These are phyloP conservation scores for Bombus pyrosoma DNA, from an alignment of 1,140 invertebrate genomes.

Conservation along the genomic window DNA sequence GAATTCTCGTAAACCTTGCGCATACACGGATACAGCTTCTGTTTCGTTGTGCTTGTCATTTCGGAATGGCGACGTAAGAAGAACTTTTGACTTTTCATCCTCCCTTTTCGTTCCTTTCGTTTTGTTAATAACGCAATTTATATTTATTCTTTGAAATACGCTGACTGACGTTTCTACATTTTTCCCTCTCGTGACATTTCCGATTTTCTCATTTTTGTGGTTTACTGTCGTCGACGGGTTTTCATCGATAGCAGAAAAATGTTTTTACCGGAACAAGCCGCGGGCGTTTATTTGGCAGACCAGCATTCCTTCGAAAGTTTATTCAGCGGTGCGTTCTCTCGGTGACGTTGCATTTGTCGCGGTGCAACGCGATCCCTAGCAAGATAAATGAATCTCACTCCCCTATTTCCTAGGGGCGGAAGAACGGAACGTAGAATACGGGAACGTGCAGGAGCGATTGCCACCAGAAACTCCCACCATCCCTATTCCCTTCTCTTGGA, in stretches of 20 bases:
- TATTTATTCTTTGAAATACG: slow-evolving; percentile 20
- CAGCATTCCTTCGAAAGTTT: slow-evolving; percentile 50
- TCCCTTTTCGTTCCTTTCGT: neutral
- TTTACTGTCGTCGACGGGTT: slow-evolving; percentile 22
- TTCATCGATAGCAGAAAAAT: slow-evolving; percentile 54
- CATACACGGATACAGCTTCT: neutral
- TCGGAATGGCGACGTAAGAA: neutral
- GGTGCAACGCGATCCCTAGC: slow-evolving; percentile 68
- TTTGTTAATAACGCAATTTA: slow-evolving; percentile 9
- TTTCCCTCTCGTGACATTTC: neutral
- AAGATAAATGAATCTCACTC: slow-evolving; percentile 71
- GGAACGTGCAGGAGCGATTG: neutral
- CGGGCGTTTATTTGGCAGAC: slow-evolving; percentile 48
- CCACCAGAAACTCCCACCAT: slow-evolving; percentile 22
- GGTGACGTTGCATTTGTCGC: slow-evolving; percentile 69
- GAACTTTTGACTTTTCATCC: slow-evolving; percentile 10
- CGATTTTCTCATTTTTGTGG: slow-evolving; percentile 43
- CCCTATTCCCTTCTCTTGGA: slow-evolving; percentile 40
- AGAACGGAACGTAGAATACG: slow-evolving; percentile 44
- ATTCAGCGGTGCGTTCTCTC: slow-evolving; percentile 52
- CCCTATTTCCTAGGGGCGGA: slow-evolving; percentile 40
- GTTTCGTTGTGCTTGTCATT: neutral
- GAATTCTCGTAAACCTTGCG: slow-evolving; percentile 25
- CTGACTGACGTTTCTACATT: neutral
- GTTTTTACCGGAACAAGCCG: slow-evolving; percentile 16